Evolutionary conservation across 2,113 vertebrate genomes (phyloP).

Genomic region (Cettia cetti): DNA sequence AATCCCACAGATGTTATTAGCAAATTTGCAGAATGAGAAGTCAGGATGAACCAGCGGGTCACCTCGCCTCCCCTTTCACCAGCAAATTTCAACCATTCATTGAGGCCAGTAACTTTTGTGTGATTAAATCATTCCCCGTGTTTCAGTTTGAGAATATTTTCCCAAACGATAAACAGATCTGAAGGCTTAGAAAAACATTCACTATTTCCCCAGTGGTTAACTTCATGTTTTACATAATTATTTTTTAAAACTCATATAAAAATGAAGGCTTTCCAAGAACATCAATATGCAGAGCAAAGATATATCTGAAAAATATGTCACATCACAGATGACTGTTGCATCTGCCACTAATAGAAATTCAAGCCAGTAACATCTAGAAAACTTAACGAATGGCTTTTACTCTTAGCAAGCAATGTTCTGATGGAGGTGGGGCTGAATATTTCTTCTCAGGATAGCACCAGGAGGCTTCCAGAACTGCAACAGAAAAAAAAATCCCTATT

Average conservation of each 20-base stretch:
- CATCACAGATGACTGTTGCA: background rate
- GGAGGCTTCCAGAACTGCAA: background rate
- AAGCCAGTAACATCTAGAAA: background rate
- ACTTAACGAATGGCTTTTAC: background rate
- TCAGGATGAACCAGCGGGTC: background rate
- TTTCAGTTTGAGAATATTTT: background rate
- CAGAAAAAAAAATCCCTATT: background rate
- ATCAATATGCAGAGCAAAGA: background rate
- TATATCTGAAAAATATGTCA: background rate
- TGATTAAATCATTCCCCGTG: background rate
- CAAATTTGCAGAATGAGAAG: background rate
- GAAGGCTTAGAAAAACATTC: background rate
- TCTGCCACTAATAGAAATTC: background rate
- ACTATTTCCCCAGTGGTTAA: background rate
- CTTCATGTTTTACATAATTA: background rate
- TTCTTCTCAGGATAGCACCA: background rate
- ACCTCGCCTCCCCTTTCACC: background rate
- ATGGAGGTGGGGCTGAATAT: background rate
- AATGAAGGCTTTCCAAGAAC: background rate
- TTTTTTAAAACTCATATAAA: background rate
- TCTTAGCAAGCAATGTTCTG: background rate
- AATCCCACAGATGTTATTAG: background rate
- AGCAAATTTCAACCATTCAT: background rate
- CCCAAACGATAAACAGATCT: constrained; percentile 14
- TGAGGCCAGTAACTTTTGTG: background rate